These are phyloP conservation scores for Clostera curtula DNA, from an alignment of 2,888 invertebrate species.

Conservation along the genomic window DNA sequence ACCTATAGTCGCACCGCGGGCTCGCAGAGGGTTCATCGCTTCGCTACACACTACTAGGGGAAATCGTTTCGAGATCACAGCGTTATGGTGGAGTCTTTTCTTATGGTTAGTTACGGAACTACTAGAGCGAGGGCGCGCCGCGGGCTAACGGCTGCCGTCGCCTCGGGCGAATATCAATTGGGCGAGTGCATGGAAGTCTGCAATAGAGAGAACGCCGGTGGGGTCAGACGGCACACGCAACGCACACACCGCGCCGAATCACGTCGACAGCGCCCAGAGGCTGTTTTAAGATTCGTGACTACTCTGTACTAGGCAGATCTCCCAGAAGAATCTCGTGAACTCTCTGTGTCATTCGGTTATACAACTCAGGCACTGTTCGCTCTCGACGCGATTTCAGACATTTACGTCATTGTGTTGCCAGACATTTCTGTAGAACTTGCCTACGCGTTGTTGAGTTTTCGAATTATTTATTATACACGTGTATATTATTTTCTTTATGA, in stretches of 20 bases:
- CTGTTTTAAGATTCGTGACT: too few species aligned
- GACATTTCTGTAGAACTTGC: slow-evolving; percentile 1
- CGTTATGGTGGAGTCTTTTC: slow-evolving; percentile 57
- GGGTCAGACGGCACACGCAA: slow-evolving; percentile 32
- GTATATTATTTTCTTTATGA: too few species aligned
- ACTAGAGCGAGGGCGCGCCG: slow-evolving; percentile 43
- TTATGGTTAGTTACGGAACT: slow-evolving; percentile 55
- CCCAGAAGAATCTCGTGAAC: neutral
- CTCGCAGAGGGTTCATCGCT: slow-evolving; percentile 34
- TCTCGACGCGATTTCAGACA: neutral
- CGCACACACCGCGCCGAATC: slow-evolving; percentile 7
- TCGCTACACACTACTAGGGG: slow-evolving; percentile 53
- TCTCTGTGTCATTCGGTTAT: neutral
- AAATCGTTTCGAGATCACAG: slow-evolving; percentile 63
- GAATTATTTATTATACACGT: neutral
- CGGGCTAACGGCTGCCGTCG: slow-evolving; percentile 74
- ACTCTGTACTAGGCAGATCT: too few species aligned
- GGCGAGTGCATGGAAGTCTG: slow-evolving; percentile 87
- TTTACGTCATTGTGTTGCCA: neutral
- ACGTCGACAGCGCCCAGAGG: slow-evolving; percentile 1
- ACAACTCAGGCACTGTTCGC: neutral
- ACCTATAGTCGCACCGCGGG: slow-evolving; percentile 53
- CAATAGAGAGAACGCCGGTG: slow-evolving; percentile 72
- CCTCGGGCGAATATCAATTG: slow-evolving; percentile 80
- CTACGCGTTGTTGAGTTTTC: slow-evolving; percentile 2